Percentiles rank a stretch among this genome's conserved stretches.
Evolutionary conservation across 2,113 vertebrate genomes (phyloP).

Genomic region (Centropus unirufus): DNA sequence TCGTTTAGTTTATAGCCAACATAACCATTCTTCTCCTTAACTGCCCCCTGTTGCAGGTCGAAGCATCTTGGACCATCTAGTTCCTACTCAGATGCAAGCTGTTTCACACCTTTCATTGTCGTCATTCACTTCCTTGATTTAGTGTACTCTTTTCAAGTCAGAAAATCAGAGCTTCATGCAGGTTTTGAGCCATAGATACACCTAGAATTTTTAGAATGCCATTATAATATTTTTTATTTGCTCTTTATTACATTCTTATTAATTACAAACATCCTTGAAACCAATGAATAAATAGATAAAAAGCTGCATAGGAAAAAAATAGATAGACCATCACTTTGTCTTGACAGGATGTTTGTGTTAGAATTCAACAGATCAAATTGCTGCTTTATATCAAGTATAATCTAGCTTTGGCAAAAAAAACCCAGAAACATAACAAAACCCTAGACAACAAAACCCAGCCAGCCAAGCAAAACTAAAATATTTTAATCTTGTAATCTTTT

Average conservation of each 20-base stretch:
- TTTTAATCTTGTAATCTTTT: neutral
- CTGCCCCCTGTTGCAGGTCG: neutral
- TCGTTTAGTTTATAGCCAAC: neutral
- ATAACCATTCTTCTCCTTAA: neutral
- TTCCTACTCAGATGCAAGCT: neutral
- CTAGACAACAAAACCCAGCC: neutral
- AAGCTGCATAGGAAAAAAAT: neutral
- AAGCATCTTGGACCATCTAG: neutral
- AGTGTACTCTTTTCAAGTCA: neutral
- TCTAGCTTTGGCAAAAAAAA: neutral
- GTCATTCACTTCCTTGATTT: neutral
- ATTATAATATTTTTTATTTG: neutral
- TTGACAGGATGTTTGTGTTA: slow-evolving; percentile 49
- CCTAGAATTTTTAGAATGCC: neutral
- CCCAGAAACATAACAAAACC: neutral
- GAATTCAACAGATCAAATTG: neutral
- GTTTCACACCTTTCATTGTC: neutral
- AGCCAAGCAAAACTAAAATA: neutral
- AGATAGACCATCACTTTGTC: neutral
- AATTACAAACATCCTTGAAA: neutral
- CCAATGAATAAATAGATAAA: neutral
- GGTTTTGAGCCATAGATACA: neutral
- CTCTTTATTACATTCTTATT: neutral
- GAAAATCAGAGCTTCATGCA: neutral
- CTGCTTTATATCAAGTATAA: neutral